These are phyloP conservation scores for Chascanopsetta lugubris DNA, from an alignment of 2,113 vertebrate species.

Conservation along the genomic window DNA sequence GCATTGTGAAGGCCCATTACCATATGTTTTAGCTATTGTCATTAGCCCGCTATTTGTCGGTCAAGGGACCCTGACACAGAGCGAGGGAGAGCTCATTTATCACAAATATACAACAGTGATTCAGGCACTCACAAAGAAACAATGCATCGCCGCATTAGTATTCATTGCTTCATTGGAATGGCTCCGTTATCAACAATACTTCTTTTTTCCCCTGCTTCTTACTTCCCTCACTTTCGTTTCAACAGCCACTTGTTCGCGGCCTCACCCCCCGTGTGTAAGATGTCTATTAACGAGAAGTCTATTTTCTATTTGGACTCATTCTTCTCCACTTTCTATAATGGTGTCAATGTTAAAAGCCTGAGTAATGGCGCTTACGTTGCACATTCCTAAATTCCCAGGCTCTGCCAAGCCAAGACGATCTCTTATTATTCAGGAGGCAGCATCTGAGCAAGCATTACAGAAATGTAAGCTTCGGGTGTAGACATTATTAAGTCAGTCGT, in stretches of 20 bases:
- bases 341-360: conserved; percentile 65
- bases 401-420: conserved; percentile 24
- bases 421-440: conserved; percentile 22
- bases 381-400: conserved; percentile 53
- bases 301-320: conserved; percentile 46
- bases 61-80: conserved; percentile 72
- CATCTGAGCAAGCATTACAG: conserved; percentile 21
- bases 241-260: conserved; percentile 19
- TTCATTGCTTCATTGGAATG: conserved; percentile 59
- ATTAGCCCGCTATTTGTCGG: conserved; percentile 76
- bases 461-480: conserved; percentile 3
- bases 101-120: conserved; percentile 66
- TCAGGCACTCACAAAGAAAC: conserved; percentile 57
- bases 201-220: conserved; percentile 20
- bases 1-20: conserved; percentile 67
- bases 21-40: conserved; percentile 76
- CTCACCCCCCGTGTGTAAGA: conserved; percentile 8
- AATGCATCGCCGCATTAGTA: conserved; percentile 61
- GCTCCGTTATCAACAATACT: conserved; percentile 40
- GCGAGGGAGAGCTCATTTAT: conserved; percentile 70
- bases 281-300: conserved; percentile 30
- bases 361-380: conserved; percentile 44
- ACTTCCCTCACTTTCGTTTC: conserved; percentile 20
- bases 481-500: neutral
- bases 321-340: conserved; percentile 53